phyloP scores from a whole-genome alignment of 64 coral and sea anemone genomes.

The Stichodactyla mertensii region DNA sequence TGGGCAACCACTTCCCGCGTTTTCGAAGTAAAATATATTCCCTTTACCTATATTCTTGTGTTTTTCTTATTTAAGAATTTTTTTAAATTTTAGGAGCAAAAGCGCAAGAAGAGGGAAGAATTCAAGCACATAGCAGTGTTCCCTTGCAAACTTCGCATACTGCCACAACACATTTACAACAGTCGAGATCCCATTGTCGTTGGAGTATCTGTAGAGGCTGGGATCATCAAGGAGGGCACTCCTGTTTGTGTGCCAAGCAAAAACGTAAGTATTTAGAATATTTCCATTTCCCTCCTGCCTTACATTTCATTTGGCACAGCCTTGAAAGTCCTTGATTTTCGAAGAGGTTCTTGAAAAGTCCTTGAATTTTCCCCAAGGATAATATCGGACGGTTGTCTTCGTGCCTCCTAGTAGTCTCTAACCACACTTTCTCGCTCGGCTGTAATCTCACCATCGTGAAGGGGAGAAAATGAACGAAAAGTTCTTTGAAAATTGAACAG shows the following conservation, averaged over 20 bases:
- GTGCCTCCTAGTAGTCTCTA: too few species aligned
- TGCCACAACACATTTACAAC: conserved; percentile 91
- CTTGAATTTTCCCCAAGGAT: too few species aligned
- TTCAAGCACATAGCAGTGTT: conserved; percentile 89
- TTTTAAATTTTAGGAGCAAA: conserved; percentile 59
- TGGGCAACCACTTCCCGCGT: too few species aligned
- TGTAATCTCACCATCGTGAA: too few species aligned
- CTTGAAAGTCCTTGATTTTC: too few species aligned
- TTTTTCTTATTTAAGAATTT: background rate
- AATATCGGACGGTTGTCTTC: too few species aligned
- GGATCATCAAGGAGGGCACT: conserved; percentile 88
- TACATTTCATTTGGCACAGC: background rate
- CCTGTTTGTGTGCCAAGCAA: conserved; percentile 77
- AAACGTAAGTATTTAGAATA: conserved; percentile 28
- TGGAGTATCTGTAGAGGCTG: conserved; percentile 72
- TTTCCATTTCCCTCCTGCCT: too few species aligned
- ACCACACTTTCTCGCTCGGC: too few species aligned
- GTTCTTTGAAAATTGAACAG: too few species aligned
- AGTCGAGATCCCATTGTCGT: conserved; percentile 78
- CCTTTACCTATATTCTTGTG: background rate
- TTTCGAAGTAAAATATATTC: too few species aligned
- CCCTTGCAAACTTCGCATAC: conserved; percentile 90
- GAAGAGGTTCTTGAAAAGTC: too few species aligned
- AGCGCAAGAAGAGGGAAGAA: conserved; percentile 95
- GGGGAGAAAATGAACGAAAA: too few species aligned